Percentiles rank a stretch among this genome's conserved stretches.
Conservation (phyloP, 2,888 invertebrate species). For the Apoderus coryli region DNA sequence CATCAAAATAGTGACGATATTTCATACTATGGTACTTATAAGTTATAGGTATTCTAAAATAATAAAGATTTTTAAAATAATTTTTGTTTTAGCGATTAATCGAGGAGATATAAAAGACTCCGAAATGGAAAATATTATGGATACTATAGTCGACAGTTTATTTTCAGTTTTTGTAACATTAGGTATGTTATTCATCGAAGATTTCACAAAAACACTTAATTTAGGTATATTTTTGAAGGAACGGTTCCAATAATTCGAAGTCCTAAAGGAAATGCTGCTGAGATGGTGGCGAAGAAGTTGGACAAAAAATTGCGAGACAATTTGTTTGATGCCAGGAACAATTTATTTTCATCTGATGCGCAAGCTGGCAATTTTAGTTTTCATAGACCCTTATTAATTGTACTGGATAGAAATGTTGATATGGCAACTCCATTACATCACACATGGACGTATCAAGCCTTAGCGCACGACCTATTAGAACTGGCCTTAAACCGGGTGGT, state of each 20-base stretch:
- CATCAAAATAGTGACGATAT: slow-evolving; percentile 84
- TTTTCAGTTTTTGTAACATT: slow-evolving; percentile 97
- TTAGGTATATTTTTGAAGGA: slow-evolving; percentile 34
- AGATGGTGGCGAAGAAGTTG: slow-evolving; percentile 93
- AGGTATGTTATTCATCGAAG: slow-evolving; percentile 44
- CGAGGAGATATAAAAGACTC: slow-evolving; percentile 86
- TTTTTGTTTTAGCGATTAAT: slow-evolving; percentile 66
- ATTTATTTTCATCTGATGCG: slow-evolving; percentile 80
- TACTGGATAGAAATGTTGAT: slow-evolving; percentile 88
- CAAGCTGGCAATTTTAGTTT: slow-evolving; percentile 69
- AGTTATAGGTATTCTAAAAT: neutral
- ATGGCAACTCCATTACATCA: slow-evolving; percentile 97
- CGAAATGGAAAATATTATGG: slow-evolving; percentile 90
- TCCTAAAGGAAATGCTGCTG: slow-evolving; percentile 92
- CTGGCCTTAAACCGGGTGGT: slow-evolving; percentile 66
- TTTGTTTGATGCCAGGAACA: slow-evolving; percentile 90
- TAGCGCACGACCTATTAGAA: slow-evolving; percentile 92
- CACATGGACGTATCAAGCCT: slow-evolving; percentile 99
- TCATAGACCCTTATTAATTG: slow-evolving; percentile 81
- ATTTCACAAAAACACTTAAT: neutral
- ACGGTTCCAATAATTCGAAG: slow-evolving; percentile 82
- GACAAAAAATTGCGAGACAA: slow-evolving; percentile 96
- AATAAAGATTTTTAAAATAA: slow-evolving; percentile 4
- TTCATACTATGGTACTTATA: slow-evolving; percentile 73
- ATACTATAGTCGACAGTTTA: slow-evolving; percentile 86